Conservation (phyloP, 2,113 vertebrate species). For the Rostratula benghalensis region DNA sequence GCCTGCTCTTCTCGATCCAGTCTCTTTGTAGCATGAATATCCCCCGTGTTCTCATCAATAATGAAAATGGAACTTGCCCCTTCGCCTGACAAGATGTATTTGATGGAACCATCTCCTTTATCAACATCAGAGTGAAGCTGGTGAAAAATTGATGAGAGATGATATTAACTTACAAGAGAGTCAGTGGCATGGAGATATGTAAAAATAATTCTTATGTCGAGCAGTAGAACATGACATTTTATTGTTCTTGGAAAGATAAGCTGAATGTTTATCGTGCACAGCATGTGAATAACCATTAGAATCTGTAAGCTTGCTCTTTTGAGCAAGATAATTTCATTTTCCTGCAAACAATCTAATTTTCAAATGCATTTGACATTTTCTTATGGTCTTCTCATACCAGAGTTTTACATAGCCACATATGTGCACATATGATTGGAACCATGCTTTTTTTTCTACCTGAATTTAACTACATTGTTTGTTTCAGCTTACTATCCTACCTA, state of each 20-base stretch:
- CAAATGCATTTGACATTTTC: background rate
- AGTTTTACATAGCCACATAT: background rate
- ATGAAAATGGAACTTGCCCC: constrained; percentile 97
- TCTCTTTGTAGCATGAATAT: constrained; percentile 95
- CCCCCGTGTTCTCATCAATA: constrained; percentile 96
- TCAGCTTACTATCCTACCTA: background rate
- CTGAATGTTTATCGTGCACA: background rate
- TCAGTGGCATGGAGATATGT: constrained; percentile 59
- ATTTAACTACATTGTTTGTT: background rate
- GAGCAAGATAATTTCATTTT: constrained; percentile 31
- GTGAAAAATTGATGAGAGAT: constrained; percentile 76
- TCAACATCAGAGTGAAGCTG: constrained; percentile 98
- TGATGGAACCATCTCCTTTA: constrained; percentile 93
- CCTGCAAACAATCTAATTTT: constrained; percentile 24
- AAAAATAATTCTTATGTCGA: constrained; percentile 65
- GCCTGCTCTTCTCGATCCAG: constrained; percentile 94
- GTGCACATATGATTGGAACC: background rate
- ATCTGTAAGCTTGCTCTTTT: constrained; percentile 6
- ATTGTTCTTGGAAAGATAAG: constrained; percentile 66
- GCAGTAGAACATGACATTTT: constrained; percentile 29
- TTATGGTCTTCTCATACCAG: background rate
- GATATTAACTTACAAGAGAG: constrained; percentile 77
- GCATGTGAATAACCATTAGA: background rate
- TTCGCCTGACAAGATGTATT: constrained; percentile 94
- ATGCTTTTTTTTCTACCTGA: background rate